Evolutionary conservation across 2,888 invertebrate genomes (phyloP).

Genomic region (Brassicogethes aeneus): DNA sequence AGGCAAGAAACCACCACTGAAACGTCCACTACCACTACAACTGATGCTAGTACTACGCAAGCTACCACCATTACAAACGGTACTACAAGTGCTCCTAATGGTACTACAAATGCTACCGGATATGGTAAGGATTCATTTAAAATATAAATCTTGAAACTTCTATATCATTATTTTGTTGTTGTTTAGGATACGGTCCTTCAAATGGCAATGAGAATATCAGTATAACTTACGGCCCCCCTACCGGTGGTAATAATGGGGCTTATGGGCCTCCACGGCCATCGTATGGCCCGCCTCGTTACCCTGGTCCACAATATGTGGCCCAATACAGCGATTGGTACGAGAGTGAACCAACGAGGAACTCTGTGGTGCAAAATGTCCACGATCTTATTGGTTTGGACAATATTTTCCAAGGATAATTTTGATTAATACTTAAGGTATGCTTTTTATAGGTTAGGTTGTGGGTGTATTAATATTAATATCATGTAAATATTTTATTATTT

Average conservation of each 20-base stretch:
- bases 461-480: neutral
- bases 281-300: constrained; percentile 14
- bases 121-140: constrained; percentile 17
- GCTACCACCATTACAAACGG: constrained; percentile 28
- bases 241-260: constrained; percentile 6
- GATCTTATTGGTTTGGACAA: constrained; percentile 23
- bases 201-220: constrained; percentile 36
- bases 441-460: neutral
- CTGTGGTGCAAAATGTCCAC: constrained; percentile 24
- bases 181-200: constrained; percentile 33
- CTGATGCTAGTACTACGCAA: constrained; percentile 11
- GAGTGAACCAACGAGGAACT: constrained; percentile 20
- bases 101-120: constrained; percentile 15
- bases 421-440: neutral
- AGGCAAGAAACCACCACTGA: constrained; percentile 13
- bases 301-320: constrained; percentile 17
- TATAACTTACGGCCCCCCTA: constrained; percentile 35
- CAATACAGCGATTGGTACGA: constrained; percentile 24
- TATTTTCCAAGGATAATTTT: constrained; percentile 9
- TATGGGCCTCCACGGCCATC: constrained; percentile 14
- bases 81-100: constrained; percentile 7
- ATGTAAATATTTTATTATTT: neutral
- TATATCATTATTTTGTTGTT: too few species aligned
- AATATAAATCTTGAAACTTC: too few species aligned
- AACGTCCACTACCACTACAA: constrained; percentile 14